Conservation (phyloP, 2,797 vertebrate species). For the Neomorphus geoffroyi region DNA sequence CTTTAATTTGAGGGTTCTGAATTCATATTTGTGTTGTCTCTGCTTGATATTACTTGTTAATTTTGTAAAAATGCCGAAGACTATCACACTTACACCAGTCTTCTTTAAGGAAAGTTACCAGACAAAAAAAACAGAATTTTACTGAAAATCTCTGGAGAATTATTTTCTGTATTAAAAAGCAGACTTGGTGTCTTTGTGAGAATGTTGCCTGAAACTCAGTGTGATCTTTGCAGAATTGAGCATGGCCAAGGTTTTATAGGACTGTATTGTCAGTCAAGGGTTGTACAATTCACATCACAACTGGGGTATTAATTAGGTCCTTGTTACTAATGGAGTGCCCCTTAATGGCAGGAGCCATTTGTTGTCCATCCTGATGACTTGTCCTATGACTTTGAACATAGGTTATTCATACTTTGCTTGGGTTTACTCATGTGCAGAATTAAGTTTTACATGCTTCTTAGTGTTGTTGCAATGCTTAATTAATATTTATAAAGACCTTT, state of each 20-base stretch:
- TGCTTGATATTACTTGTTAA: not conserved
- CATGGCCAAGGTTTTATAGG: not conserved
- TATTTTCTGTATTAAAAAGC: not conserved
- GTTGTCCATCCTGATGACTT: not conserved
- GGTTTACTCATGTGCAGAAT: slow-evolving; percentile 56
- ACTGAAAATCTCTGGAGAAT: not conserved
- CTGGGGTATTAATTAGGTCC: not conserved
- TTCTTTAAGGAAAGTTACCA: not conserved
- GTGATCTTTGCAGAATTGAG: not conserved
- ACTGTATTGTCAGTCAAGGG: not conserved
- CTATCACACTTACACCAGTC: not conserved
- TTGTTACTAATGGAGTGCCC: not conserved
- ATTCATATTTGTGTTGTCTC: not conserved
- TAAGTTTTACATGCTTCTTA: slow-evolving; percentile 39
- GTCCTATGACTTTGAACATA: not conserved
- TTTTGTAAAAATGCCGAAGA: not conserved
- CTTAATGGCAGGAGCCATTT: not conserved
- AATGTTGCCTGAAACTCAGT: not conserved
- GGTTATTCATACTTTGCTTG: slow-evolving; percentile 44
- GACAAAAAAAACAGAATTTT: not conserved
- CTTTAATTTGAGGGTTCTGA: slow-evolving; percentile 28
- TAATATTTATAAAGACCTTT: slow-evolving; percentile 56
- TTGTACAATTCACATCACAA: not conserved
- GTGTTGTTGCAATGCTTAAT: slow-evolving; percentile 45
- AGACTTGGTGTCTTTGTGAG: not conserved